Base-by-base conservation (phyloP, 2,113 vertebrate species). In the Calidris pugnax region DNA sequence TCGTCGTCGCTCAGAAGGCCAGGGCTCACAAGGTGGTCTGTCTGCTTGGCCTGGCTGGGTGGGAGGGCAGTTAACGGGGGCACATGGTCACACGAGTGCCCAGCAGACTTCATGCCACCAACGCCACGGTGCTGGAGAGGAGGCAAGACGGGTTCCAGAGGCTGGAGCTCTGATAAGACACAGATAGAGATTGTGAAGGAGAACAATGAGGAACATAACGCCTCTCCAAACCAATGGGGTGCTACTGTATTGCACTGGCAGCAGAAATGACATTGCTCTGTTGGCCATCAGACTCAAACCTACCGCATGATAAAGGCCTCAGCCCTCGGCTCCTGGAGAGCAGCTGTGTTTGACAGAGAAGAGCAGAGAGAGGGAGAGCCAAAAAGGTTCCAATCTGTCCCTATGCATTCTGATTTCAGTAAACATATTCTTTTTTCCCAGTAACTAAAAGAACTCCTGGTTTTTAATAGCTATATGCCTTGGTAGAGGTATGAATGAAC, bases 1-100 rank as follows among this genome's bases (percentile, higher is more conserved):
- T 94, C 60, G 0, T 91, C n/a, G 0, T 53, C 93, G 6, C 33
- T 79, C 5, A 3, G n/a, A 51, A 67, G 33, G 39, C 1, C 5
- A 43, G 79, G 16, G 37, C 37, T 39, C 37, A 39, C 37, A 39
- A 39, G 37, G 37, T 39, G 37, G 39, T 83, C 67, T 8, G 2
- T 51, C 39, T 89, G 57, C 59, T 62, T n/a, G 12, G 23, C 35
- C 39, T 77, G 72, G 15, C 23, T 50, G 37, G 33, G 51, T 10
- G 48, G 30, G 14, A 79, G 47, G 35, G 8, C 7, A 57, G 59
- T 67, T 41, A 68, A n/a, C 3, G 2, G 90, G 17, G n/a, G 30
- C 41, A 71, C 4, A 41, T 45, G n/a, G 43, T 88, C 35, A 2
- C 11, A 4, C 10, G n/a, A 39, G 45, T 9, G 30, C 23, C 41